Conservation (phyloP, 1,140 invertebrate species). For the Uloborus diversus region DNA sequence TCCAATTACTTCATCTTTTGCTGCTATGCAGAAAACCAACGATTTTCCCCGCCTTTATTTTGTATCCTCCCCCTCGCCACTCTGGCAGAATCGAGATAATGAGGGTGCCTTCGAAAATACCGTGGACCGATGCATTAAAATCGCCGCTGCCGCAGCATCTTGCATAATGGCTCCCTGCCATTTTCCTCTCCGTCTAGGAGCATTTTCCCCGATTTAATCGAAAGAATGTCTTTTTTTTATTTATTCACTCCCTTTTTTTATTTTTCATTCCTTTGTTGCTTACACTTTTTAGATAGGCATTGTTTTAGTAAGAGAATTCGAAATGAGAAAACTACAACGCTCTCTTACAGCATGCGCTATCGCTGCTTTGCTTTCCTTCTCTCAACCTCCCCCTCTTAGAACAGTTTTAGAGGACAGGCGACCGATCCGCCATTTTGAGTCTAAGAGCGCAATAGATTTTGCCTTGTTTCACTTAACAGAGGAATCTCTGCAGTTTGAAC, state of each 20-base stretch:
- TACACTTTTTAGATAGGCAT: conserved; percentile 22
- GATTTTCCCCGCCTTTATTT: too few species aligned
- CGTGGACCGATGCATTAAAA: conserved; percentile 34
- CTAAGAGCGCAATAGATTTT: too few species aligned
- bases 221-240: conserved; percentile 25
- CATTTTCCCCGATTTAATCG: conserved; percentile 34
- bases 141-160: conserved; percentile 4
- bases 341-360: neutral
- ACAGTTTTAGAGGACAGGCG: too few species aligned
- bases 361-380: neutral
- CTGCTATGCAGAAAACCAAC: too few species aligned
- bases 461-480: too few species aligned
- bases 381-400: neutral
- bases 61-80: neutral
- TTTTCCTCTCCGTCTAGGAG: neutral
- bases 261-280: conserved; percentile 14
- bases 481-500: too few species aligned
- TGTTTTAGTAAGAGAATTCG: conserved; percentile 45
- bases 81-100: neutral
- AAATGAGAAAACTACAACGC: neutral
- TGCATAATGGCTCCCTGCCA: conserved; percentile 21
- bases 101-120: conserved; percentile 19
- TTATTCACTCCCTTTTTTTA: neutral
- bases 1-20: too few species aligned
- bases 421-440: too few species aligned